These are phyloP conservation scores for Spheniscus humboldti DNA, from an alignment of 2,797 vertebrate species.

Conservation along the genomic window DNA sequence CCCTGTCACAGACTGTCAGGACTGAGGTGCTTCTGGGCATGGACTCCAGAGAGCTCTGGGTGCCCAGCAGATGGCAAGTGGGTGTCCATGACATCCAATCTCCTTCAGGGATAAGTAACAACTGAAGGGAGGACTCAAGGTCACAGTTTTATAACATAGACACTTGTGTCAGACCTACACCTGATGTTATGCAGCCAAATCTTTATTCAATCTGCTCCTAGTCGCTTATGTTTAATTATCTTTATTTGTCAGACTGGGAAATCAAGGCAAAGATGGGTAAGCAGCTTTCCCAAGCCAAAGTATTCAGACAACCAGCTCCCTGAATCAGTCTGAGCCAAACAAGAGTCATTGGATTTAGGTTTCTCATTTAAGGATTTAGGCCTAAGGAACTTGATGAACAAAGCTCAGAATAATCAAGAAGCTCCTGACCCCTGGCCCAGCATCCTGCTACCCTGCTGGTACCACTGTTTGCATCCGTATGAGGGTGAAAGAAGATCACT, in stretches of 20 bases:
- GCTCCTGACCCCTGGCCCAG: background rate
- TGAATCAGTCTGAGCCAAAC: background rate
- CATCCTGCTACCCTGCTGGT: background rate
- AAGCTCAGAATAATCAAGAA: background rate
- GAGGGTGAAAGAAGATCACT: background rate
- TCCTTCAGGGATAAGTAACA: background rate
- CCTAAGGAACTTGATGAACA: background rate
- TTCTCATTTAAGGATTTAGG: background rate
- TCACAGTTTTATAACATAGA: background rate
- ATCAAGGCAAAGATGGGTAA: background rate
- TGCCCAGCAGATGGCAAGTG: background rate
- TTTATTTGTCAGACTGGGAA: background rate
- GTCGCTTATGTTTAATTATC: background rate
- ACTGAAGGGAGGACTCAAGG: background rate
- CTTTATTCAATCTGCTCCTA: background rate
- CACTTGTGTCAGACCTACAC: background rate
- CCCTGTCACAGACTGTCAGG: background rate
- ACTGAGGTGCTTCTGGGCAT: background rate
- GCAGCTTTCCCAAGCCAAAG: background rate
- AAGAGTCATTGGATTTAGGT: background rate
- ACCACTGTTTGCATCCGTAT: fast-evolving
- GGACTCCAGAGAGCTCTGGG: background rate
- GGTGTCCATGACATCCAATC: background rate
- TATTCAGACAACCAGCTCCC: background rate
- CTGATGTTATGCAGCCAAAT: background rate